Base-by-base conservation (phyloP, 2,113 vertebrate genomes). In the Pluvialis apricaria region DNA sequence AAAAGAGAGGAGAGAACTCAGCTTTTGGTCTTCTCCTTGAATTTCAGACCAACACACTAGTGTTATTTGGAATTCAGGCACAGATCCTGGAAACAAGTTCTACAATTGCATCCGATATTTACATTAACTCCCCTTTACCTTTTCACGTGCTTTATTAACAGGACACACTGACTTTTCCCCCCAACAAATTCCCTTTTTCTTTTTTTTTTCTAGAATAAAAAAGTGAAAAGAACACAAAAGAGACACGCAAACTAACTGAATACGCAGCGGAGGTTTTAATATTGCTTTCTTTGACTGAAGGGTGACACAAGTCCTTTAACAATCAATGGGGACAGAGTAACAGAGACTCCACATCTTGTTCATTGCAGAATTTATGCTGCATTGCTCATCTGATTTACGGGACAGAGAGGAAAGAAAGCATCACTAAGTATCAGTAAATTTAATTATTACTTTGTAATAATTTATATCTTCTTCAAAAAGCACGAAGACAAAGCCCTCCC, bases 1-100 rank as follows among this genome's bases (percentile, higher is more conserved):
- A 91, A 76, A 79, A 88, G 77, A 75, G 60, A 93, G 96, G 51
- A 85, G 65, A 88, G 34, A 89, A 54, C 18, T 90, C 65, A 85
- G 77, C 54, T 22, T 79, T 57, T 16, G 9, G 72, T 57, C 47
- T 90, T 94, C 88, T 66, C 54, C 86, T 65, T 13, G 1, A 38
- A 54, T 55, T 78, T 85, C 58, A 44, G 84, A 60, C 47, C 31
- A 47, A 91, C 52, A 68, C 52, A 69, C 20, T 9, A 10, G 69
- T 0, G 9, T 40, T 72, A 86, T 5, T n/a, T 58, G 66, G 68
- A 94, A 70, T 70, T 60, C 71, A 92, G 77, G 47, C 38, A 76
- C 20, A 77, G 49, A 61, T 49, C 47, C 70, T 62, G 42, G 45
- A 76, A 82, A 81, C 20, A 55, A 25, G 15, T 13, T 78, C 38